A percentile compares a stretch with the other conserved stretches of the same genome.
Conservation (phyloP, 2,888 invertebrate species). For the Phengaris arion region DNA sequence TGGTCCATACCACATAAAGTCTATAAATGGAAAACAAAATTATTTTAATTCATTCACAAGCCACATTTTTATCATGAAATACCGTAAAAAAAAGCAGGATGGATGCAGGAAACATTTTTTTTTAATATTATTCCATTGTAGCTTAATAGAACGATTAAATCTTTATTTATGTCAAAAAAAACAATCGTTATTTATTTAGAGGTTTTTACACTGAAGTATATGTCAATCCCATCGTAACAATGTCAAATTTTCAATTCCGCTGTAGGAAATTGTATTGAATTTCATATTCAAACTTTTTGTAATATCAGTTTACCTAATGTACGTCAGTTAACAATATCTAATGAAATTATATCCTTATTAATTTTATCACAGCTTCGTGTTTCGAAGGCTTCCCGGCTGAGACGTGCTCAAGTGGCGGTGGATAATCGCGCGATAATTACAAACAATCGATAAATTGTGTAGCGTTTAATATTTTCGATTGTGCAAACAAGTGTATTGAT, state of each 20-base stretch:
- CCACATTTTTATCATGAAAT: no score
- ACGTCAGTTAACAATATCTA: background rate
- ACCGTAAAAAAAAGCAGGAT: no score
- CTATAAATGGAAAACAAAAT: no score
- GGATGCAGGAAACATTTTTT: no score
- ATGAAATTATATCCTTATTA: background rate
- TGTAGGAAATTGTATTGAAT: background rate
- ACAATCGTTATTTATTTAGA: no score
- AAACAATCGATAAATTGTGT: background rate
- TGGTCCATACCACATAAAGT: background rate
- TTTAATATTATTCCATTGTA: no score
- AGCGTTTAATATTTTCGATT: background rate
- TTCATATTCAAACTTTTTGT: background rate
- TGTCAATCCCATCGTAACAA: no score
- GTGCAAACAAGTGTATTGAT: background rate
- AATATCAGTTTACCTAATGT: background rate
- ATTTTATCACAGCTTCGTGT: background rate
- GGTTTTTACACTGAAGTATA: no score
- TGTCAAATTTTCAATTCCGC: no score
- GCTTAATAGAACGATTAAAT: no score
- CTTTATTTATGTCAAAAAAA: no score
- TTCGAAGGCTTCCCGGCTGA: background rate
- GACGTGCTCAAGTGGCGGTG: constrained; percentile 13
- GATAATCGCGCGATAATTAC: background rate
- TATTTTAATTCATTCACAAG: no score